phyloP scores from a whole-genome alignment of 1,140 invertebrate species.

The Drosophila ercepeae region DNA sequence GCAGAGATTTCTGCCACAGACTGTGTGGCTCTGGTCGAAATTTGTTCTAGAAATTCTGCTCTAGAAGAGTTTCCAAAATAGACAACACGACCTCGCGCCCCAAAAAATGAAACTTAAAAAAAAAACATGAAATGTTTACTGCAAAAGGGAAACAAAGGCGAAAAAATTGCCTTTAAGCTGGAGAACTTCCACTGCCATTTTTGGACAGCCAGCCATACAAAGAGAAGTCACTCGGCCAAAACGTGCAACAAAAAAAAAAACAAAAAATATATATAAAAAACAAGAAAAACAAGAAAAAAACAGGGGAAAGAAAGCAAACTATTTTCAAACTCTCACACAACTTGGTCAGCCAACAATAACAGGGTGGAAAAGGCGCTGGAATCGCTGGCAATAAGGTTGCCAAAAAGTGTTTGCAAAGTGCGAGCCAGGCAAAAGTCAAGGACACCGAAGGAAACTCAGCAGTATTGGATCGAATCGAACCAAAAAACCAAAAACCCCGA shows the following conservation, averaged over 20 bases:
- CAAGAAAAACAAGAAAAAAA: not conserved
- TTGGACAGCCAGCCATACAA: slow-evolving; percentile 25
- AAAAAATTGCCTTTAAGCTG: slow-evolving; percentile 64
- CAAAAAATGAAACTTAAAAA: slow-evolving; percentile 8
- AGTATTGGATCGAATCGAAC: slow-evolving; percentile 1
- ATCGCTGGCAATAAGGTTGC: slow-evolving; percentile 70
- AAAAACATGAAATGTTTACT: slow-evolving; percentile 32
- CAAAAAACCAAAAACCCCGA: slow-evolving; percentile 3
- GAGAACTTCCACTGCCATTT: slow-evolving; percentile 38
- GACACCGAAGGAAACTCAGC: slow-evolving; percentile 49
- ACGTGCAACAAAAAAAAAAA: slow-evolving; percentile 61
- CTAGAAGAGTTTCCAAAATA: slow-evolving; percentile 68
- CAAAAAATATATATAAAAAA: not conserved
- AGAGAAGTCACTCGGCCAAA: slow-evolving; percentile 73
- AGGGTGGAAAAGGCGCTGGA: not conserved
- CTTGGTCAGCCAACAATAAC: slow-evolving; percentile 55
- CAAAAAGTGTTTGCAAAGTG: slow-evolving; percentile 76
- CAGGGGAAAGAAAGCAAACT: slow-evolving; percentile 45
- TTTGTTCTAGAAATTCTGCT: slow-evolving; percentile 31
- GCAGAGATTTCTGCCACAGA: slow-evolving; percentile 21
- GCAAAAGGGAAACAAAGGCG: slow-evolving; percentile 66
- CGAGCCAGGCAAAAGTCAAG: slow-evolving; percentile 75
- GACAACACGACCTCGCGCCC: slow-evolving; percentile 43
- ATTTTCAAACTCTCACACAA: slow-evolving; percentile 66
- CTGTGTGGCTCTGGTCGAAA: slow-evolving; percentile 28